Percentiles rank a stretch among this genome's conserved stretches.
Evolutionary conservation across 2,797 vertebrate genomes (phyloP).

Genomic region (Cygnus olor): DNA sequence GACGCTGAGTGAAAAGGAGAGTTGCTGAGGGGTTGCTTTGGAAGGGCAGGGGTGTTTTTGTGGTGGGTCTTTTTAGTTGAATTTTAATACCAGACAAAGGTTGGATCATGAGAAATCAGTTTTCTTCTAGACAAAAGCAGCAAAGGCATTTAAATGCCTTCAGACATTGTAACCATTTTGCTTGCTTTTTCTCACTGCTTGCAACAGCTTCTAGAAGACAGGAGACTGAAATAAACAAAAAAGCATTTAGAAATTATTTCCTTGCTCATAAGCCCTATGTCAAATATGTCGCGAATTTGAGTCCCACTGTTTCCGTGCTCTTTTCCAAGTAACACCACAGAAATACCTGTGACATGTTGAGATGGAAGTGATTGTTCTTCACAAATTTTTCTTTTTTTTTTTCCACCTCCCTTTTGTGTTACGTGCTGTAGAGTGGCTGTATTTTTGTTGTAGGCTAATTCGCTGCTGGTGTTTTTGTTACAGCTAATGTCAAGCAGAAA

Average conservation of each 20-base stretch:
- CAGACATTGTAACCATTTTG: not conserved
- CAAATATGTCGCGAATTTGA: not conserved
- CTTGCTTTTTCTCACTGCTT: not conserved
- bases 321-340: not conserved
- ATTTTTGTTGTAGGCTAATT: slow-evolving; percentile 58
- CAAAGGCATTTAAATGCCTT: not conserved
- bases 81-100: not conserved
- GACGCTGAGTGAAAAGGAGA: not conserved
- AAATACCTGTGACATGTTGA: not conserved
- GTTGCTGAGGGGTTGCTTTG: not conserved
- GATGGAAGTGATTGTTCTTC: not conserved
- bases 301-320: not conserved
- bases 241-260: not conserved
- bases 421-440: not conserved
- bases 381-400: not conserved
- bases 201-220: not conserved
- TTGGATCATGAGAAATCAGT: slow-evolving; percentile 4
- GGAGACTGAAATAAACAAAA: not conserved
- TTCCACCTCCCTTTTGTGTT: not conserved
- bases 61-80: not conserved
- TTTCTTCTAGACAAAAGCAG: not conserved
- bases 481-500: slow-evolving; percentile 49
- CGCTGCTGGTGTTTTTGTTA: slow-evolving; percentile 61
- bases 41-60: not conserved
- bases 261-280: not conserved